Base-by-base conservation (phyloP, 2,113 vertebrate species). In the Andinoacara biseriatus region DNA sequence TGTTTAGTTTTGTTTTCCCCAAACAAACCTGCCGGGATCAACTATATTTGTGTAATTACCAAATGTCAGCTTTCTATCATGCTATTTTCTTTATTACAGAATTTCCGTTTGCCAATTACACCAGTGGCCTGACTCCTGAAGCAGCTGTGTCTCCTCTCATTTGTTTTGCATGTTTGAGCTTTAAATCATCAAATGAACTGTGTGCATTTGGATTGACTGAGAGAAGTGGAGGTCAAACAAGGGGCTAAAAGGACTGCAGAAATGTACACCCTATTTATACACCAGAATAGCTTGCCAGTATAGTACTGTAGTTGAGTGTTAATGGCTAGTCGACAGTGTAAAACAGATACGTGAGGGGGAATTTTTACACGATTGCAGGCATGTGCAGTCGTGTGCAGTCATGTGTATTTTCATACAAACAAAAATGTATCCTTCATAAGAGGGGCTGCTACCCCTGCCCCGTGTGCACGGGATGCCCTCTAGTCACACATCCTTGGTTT, bases 201-300 rank as follows among this genome's bases (percentile, higher is more conserved):
- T 49, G 43, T 58, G 49, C 29, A 52, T 74, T 58, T 58, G 15
- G 14, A 58, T 74, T 79, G 67, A 52, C 40, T 2, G 40, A 78
- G 26, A 46, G 43, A 26, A 74, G 63, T 29, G 13, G 31, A 83
- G 26, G 29, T 10, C 24, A 84, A 84, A 77, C 7, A 63, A 58
- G n/a, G 20, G 33, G 57, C 40, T 67, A 38, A 35, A 38, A 26
- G 20, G 26, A 54, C 10, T 67, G 10, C 20, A 77, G 31, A 59
- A 35, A 81, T 76, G 7, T 84, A 54, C 4, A 43, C 22, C n/a
- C 10, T 18, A 63, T 67, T 81, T 58, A 57, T 67, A 60, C 57
- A 43, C 15, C 13, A 29, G 18, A 62, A 35, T 14, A 80, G 13
- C 33, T 56, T 60, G 35, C 52, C 59, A 76, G 18, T 43, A 35